phyloP scores from a whole-genome alignment of 1,140 invertebrate species.

The Lepidotrigona ventralis region DNA sequence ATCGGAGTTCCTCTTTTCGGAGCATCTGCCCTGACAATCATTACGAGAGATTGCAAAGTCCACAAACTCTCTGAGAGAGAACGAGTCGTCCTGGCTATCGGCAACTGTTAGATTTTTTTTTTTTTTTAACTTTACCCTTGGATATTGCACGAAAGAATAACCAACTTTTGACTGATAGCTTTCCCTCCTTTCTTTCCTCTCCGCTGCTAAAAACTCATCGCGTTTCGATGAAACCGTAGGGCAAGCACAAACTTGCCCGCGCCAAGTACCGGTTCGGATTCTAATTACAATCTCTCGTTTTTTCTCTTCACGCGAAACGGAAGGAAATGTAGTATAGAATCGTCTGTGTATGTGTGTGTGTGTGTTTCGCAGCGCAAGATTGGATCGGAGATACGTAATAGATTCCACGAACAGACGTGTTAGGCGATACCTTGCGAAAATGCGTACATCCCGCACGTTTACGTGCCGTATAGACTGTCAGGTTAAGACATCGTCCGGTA shows the following conservation, averaged over 20 bases:
- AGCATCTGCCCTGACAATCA: too few species aligned
- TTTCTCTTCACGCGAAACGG: conserved; percentile 15
- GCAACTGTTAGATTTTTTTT: too few species aligned
- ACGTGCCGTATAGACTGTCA: conserved; percentile 51
- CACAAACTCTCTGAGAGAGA: too few species aligned
- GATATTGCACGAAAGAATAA: conserved; percentile 1
- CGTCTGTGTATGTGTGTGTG: conserved; percentile 23
- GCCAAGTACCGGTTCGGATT: not conserved
- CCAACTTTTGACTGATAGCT: not conserved
- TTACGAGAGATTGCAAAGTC: too few species aligned
- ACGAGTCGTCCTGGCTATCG: not conserved
- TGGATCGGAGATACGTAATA: conserved; percentile 49
- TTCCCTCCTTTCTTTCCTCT: too few species aligned
- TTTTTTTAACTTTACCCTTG: not conserved
- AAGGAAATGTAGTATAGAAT: conserved; percentile 29
- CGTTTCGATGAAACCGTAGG: not conserved
- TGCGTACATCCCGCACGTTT: conserved; percentile 59
- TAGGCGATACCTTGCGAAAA: conserved; percentile 66
- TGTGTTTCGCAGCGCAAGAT: conserved; percentile 19
- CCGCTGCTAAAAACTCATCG: not conserved
- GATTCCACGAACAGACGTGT: conserved; percentile 64
- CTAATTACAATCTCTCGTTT: conserved; percentile 24
- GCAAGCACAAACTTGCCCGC: not conserved
- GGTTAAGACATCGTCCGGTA: conserved; percentile 74
- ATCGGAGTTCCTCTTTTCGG: too few species aligned